Conservation (phyloP, 2,888 invertebrate species). For the Sinohyriopsis cumingii region DNA sequence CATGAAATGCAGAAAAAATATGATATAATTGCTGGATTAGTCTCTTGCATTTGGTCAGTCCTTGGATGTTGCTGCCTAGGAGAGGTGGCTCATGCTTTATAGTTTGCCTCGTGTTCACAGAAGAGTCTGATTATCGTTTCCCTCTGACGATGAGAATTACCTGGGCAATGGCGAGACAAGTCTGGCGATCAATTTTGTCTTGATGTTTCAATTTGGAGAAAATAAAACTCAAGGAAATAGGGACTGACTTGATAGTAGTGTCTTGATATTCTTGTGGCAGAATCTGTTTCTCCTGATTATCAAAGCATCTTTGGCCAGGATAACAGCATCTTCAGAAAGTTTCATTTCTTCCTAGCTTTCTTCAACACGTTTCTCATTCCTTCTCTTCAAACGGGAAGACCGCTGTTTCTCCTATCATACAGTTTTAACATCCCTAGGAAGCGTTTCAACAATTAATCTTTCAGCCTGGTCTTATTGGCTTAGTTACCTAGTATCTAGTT, state of each 20-base stretch:
- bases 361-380: conserved; percentile 3
- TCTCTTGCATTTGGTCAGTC: conserved; percentile 5
- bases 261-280: conserved; percentile 9
- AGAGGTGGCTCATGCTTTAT: conserved; percentile 13
- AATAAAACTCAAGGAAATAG: conserved; percentile 2
- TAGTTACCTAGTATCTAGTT: too few relatives aligned
- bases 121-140: not conserved
- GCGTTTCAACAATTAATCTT: too few relatives aligned
- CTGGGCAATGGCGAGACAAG: not conserved
- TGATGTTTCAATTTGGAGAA: conserved; percentile 1
- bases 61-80: conserved; percentile 5
- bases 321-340: conserved; percentile 4
- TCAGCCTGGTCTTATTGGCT: too few relatives aligned
- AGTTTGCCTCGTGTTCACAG: conserved; percentile 7
- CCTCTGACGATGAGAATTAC: conserved; percentile 1
- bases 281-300: conserved; percentile 2
- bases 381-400: too few relatives aligned
- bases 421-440: too few relatives aligned
- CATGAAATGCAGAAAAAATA: conserved; percentile 6
- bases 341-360: not conserved
- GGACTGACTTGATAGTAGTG: conserved; percentile 2
- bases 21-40: conserved; percentile 3
- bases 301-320: conserved; percentile 3
- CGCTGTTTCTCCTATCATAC: too few relatives aligned
- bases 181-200: not conserved